These are phyloP conservation scores for Pristionchus maxplancki DNA, from an alignment of 2,888 invertebrate species.

Conservation along the genomic window DNA sequence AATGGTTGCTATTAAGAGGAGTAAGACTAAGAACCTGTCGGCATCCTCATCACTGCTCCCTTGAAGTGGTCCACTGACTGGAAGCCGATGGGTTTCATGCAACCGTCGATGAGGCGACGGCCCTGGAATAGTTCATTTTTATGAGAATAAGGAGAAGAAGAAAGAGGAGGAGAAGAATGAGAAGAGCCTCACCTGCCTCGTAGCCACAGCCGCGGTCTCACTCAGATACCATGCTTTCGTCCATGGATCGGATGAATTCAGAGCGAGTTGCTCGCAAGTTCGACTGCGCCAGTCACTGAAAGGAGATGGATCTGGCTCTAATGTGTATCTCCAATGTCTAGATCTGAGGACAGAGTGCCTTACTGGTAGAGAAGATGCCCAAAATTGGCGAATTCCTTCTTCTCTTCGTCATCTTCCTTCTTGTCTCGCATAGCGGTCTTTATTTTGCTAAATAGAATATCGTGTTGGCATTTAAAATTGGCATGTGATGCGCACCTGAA, in stretches of 20 bases:
- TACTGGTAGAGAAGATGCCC: conserved; percentile 32
- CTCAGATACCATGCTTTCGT: conserved; percentile 12
- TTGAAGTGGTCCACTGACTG: not conserved
- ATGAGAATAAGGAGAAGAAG: too few species aligned
- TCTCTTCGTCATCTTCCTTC: conserved; percentile 8
- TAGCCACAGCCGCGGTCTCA: conserved; percentile 7
- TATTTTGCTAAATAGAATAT: not conserved
- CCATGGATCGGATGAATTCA: not conserved
- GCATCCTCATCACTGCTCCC: not conserved
- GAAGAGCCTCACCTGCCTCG: conserved; percentile 21
- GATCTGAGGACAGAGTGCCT: not conserved
- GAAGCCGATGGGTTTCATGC: not conserved
- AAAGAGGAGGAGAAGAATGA: too few species aligned
- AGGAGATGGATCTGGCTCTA: not conserved
- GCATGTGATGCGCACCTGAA: not conserved
- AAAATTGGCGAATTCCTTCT: not conserved
- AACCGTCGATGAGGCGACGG: not conserved
- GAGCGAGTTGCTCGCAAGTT: not conserved
- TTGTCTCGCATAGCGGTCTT: not conserved
- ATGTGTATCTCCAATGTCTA: not conserved
- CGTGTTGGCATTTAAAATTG: not conserved
- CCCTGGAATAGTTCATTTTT: not conserved
- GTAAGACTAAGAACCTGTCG: not conserved
- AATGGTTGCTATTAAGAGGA: too few species aligned
- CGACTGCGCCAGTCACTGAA: conserved; percentile 39